Evolutionary conservation across 2,113 vertebrate species (phyloP).

Genomic region (Cygnus buccinator): DNA sequence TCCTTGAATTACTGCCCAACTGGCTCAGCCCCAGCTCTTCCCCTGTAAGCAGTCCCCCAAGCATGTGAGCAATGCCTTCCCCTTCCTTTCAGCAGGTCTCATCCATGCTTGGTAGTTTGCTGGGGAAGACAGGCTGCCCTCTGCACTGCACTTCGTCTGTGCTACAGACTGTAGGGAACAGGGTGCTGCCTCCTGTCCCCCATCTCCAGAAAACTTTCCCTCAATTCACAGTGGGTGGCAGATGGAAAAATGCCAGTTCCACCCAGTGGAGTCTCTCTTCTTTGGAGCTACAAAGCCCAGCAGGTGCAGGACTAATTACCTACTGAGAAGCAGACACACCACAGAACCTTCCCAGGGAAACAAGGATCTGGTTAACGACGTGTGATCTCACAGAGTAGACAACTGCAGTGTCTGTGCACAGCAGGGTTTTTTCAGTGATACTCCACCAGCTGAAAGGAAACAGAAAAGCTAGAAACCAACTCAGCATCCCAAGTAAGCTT

Average conservation of each 20-base stretch:
- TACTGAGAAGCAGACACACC: background rate
- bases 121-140: background rate
- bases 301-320: background rate
- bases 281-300: background rate
- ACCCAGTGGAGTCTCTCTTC: background rate
- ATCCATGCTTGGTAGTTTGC: background rate
- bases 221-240: background rate
- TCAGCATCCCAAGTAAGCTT: background rate
- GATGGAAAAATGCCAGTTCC: background rate
- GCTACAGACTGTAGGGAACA: background rate
- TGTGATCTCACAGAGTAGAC: rapidly evolving
- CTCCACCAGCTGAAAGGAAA: background rate
- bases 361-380: background rate
- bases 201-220: background rate
- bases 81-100: background rate
- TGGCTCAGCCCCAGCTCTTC: background rate
- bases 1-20: background rate
- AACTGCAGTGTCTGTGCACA: background rate
- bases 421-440: background rate
- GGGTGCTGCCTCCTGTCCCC: background rate
- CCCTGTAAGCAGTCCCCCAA: background rate
- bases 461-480: background rate
- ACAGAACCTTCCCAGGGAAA: background rate
- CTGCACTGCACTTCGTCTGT: background rate
- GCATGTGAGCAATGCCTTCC: rapidly evolving